phyloP scores from a whole-genome alignment of 2,113 vertebrate species.

The Pelecanoides urinatrix region DNA sequence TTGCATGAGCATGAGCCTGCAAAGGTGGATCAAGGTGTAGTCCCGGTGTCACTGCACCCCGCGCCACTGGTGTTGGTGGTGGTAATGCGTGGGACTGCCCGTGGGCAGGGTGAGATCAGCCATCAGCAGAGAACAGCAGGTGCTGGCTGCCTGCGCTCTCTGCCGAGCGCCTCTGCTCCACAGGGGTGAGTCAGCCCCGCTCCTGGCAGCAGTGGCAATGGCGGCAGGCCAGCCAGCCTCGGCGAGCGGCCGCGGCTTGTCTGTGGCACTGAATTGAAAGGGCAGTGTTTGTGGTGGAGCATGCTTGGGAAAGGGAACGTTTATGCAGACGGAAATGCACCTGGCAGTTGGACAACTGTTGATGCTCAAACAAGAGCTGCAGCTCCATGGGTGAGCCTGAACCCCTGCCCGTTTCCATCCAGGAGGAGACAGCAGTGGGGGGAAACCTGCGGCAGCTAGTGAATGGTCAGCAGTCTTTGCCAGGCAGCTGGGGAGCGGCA shows the following conservation, averaged over 20 bases:
- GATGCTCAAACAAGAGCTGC: background rate
- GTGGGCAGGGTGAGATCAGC: background rate
- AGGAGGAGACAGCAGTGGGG: background rate
- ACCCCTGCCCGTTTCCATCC: background rate
- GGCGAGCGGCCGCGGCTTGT: accelerated
- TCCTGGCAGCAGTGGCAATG: background rate
- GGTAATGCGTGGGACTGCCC: accelerated
- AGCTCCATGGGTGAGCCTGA: background rate
- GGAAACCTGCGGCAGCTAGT: accelerated
- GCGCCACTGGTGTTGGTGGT: accelerated
- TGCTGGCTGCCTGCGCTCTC: background rate
- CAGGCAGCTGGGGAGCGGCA: accelerated
- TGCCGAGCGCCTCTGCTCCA: background rate
- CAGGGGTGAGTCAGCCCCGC: background rate
- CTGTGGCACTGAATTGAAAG: background rate
- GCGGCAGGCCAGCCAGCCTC: background rate
- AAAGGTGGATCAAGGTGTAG: background rate
- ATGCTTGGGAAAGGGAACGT: background rate
- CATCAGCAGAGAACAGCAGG: background rate
- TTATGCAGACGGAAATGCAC: background rate
- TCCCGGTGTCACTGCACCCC: background rate
- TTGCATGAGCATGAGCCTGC: background rate
- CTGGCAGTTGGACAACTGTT: background rate
- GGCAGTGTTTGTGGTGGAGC: background rate
- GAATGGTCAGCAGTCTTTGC: background rate